Evolutionary conservation across 2,113 vertebrate genomes (phyloP).

Genomic region (Sphaerodactylus townsendi): DNA sequence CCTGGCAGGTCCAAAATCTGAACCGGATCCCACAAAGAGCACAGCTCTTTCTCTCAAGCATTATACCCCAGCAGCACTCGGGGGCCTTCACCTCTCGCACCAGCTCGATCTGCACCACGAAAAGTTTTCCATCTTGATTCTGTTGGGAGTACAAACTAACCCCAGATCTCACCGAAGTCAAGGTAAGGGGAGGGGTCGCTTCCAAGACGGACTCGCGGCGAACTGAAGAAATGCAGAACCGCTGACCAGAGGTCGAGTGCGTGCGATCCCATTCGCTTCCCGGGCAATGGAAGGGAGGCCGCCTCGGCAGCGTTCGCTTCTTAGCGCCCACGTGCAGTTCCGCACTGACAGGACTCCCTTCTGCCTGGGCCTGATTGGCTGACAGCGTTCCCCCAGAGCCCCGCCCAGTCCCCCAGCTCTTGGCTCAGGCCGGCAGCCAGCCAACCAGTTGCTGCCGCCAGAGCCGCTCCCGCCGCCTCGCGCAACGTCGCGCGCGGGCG

Average conservation of each 20-base stretch:
- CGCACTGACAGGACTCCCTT: background rate
- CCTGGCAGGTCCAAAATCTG: too few relatives aligned
- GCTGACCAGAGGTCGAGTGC: background rate
- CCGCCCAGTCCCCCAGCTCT: background rate
- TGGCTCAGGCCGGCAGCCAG: background rate
- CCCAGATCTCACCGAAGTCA: background rate
- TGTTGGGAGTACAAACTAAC: background rate
- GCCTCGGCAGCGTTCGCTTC: background rate
- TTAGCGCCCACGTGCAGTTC: background rate
- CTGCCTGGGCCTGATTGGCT: background rate
- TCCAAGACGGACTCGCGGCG: background rate
- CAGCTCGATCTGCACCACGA: too few relatives aligned
- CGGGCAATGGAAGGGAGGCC: background rate
- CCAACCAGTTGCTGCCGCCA: background rate
- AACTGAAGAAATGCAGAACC: background rate
- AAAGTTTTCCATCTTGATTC: background rate
- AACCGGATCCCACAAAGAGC: too few relatives aligned
- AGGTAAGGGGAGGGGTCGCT: background rate
- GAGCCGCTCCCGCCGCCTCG: background rate
- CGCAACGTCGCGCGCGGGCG: background rate
- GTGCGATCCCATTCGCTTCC: background rate
- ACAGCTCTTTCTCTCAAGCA: too few relatives aligned
- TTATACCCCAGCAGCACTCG: too few relatives aligned
- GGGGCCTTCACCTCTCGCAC: background rate
- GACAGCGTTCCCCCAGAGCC: background rate